Base-by-base conservation (phyloP, 2,888 invertebrate genomes). In the Tyria jacobaeae region DNA sequence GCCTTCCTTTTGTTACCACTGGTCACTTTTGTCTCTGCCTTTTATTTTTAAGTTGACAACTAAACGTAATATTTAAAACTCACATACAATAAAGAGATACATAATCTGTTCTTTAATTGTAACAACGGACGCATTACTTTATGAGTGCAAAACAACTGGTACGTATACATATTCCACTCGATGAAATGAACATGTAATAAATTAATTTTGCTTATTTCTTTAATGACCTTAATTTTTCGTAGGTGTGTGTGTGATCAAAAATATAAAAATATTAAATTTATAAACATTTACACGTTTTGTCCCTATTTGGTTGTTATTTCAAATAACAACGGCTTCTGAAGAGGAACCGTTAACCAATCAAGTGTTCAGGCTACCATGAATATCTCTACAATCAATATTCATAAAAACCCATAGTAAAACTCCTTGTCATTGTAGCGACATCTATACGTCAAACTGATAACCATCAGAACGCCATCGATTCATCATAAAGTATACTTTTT, bases 381-480 rank as follows among this genome's bases (percentile, higher is more conserved):
- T 73, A 71, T 76, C 74, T 71, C 31, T 41, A 34, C 62, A 57
- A 72, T 69, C 60, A 62, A 70, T 69, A 69, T 31, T 27, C n/a
- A 64, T 53, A 56, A 49, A 51, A 62, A 56, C 47, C 34, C 52
- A 60, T 63, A 54, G 60, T 37, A 48, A 34, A 53, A 48, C 14
- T 54, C 65, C 64, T 73, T 71, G 74, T 78, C 79, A 76, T 70
- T 37, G 25, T 55, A 74, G 75, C 73, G 79, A 76, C 76, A 76
- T 70, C 78, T 72, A 82, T 81, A 71, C 79, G 78, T 84, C 85
- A 81, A 70, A 1, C 21, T 35, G 85, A 86, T 85, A 84, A 76
- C 64, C 71, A 85, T 85, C 86, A 60, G 50, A 62, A 64, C 44
- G 17, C 60, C 59, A 44, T 50, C 76, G 68, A 76, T 76, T 68